A percentile compares a stretch with the other conserved stretches of the same genome.
These are phyloP conservation scores for Drosophila nigricruria DNA, from an alignment of 2,888 invertebrate genomes.

Conservation along the genomic window DNA sequence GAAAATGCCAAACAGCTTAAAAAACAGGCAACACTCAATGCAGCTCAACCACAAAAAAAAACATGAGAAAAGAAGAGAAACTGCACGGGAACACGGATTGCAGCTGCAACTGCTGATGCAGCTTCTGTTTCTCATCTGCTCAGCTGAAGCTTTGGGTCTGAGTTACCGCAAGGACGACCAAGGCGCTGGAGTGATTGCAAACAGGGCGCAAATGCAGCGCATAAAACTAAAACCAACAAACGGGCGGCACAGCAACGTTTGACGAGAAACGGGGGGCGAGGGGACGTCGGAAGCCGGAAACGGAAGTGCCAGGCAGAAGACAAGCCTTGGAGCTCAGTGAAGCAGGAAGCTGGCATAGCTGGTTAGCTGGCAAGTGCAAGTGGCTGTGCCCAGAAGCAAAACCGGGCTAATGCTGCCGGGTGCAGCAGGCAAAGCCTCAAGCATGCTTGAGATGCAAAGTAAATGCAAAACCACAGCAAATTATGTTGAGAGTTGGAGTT, in stretches of 20 bases:
- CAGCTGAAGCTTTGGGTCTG: constrained; percentile 29
- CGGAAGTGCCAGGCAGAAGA: constrained; percentile 64
- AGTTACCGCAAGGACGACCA: constrained; percentile 64
- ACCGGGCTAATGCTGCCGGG: constrained; percentile 51
- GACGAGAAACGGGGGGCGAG: not conserved
- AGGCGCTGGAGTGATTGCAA: constrained; percentile 69
- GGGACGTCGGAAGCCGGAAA: constrained; percentile 52
- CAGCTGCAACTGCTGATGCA: constrained; percentile 27
- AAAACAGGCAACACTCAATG: constrained; percentile 37
- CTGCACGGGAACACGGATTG: constrained; percentile 13
- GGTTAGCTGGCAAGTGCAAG: constrained; percentile 19
- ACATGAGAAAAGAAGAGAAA: not conserved
- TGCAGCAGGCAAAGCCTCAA: constrained; percentile 58
- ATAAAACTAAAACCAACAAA: constrained; percentile 69
- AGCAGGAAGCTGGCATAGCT: constrained; percentile 35
- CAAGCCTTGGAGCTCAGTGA: constrained; percentile 45
- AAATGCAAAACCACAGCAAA: constrained; percentile 81
- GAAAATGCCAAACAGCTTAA: constrained; percentile 55
- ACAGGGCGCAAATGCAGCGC: constrained; percentile 64
- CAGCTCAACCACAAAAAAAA: constrained; percentile 11
- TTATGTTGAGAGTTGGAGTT: constrained; percentile 71
- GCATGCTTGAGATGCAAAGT: constrained; percentile 76
- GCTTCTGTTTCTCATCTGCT: constrained; percentile 12
- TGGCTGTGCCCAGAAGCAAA: constrained; percentile 29
- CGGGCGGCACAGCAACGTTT: constrained; percentile 25